phyloP scores from a whole-genome alignment of 2,113 vertebrate genomes.

The Corythaeola cristata region DNA sequence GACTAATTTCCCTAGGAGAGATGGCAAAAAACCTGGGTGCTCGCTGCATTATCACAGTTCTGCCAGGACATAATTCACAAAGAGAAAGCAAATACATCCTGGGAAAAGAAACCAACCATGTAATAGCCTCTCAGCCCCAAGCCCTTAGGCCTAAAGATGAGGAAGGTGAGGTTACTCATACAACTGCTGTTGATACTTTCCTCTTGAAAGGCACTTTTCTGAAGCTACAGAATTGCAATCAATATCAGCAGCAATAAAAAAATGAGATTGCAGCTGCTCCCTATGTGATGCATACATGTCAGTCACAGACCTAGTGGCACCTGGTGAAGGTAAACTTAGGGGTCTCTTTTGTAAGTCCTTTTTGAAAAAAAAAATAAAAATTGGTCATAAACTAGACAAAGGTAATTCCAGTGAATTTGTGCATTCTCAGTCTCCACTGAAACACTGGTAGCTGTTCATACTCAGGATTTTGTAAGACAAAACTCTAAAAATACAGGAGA shows the following conservation, averaged over 20 bases:
- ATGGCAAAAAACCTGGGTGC: neutral
- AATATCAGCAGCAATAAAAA: neutral
- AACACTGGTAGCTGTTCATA: neutral
- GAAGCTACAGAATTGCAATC: neutral
- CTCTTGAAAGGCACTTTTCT: neutral
- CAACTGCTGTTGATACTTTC: neutral
- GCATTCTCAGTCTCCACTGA: neutral
- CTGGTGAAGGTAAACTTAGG: neutral
- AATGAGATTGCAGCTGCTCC: neutral
- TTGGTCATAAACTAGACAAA: neutral
- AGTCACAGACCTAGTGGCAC: neutral
- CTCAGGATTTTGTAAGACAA: neutral
- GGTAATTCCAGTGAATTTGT: neutral
- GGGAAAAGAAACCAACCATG: neutral
- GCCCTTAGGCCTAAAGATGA: neutral
- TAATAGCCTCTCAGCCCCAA: neutral
- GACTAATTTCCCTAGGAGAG: neutral
- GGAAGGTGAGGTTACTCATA: neutral
- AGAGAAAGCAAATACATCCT: neutral
- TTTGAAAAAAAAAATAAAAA: neutral
- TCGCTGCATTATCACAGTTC: neutral
- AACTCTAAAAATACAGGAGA: neutral
- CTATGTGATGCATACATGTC: fast-evolving
- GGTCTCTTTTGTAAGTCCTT: neutral
- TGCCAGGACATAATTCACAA: neutral